Base-by-base conservation (phyloP, 2,888 invertebrate genomes). In the Apoda limacodes region DNA sequence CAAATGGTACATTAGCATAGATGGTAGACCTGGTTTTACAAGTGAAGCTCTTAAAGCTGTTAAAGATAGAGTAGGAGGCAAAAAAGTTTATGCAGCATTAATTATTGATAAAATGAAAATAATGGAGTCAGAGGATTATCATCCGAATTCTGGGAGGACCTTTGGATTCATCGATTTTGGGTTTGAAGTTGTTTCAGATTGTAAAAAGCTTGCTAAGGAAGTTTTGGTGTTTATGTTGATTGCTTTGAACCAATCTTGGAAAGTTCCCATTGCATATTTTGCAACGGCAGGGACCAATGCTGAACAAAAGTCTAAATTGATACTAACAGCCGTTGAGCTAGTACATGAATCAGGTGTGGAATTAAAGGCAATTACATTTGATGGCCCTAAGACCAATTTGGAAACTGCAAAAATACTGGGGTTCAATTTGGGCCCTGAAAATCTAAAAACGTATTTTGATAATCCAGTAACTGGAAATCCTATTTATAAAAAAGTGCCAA, bases 231-330 rank as follows among this genome's bases (percentile, higher is more conserved):
- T 41, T 26, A 13, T 44, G 5, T 22, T 42, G 4, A 38, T 40
- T 13, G 28, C 34, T 5, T 6, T 43, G 4, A 40, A 43, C 28
- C 31, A 20, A 20, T 19, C 9, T 2, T 42, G 25, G 22, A 40
- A 45, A 33, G 28, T 45, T 3, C 42, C 42, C 2, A 30, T 43
- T 21, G 42, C 33, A 3, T 45, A 40, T 28, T 42, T 45, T 28
- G 31, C 39, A 4, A 24, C 32, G 11, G 20, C 34, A n/a, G 28
- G 33, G n/a, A 14, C 34, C 3, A 35, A 13, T 11, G 39, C 31
- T 6, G 39, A 37, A 9, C 38, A 42, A 27, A 40, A 41, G 30
- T 24, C 25, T 9, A 25, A 22, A 20, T 10, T 45, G 11, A 19
- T 38, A 12, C 4, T 15, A 24, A 17, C 25, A 24, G 32, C 32